These are phyloP conservation scores for Xerus rutilus DNA, from an alignment of 2,797 vertebrate species.

Conservation along the genomic window DNA sequence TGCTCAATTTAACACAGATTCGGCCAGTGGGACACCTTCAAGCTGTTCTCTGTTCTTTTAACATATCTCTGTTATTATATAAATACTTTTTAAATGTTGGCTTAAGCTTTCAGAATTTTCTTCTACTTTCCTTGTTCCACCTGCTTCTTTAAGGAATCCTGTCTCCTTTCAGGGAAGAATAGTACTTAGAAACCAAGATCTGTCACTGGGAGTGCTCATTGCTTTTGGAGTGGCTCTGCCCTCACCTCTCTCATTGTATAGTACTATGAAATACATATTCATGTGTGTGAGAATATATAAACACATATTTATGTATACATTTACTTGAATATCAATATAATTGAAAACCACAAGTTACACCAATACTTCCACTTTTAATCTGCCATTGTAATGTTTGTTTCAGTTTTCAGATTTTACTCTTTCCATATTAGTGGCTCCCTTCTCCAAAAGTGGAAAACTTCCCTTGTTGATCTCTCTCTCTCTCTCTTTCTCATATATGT, in stretches of 20 bases:
- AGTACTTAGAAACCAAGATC: background rate
- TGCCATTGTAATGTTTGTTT: background rate
- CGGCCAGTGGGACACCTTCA: background rate
- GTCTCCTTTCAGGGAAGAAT: background rate
- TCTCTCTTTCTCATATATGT: background rate
- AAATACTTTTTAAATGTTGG: background rate
- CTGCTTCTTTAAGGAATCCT: background rate
- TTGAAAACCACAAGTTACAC: background rate
- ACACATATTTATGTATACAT: background rate
- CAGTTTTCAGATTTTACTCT: background rate
- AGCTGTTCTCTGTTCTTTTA: background rate
- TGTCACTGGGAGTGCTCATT: background rate
- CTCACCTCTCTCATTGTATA: background rate
- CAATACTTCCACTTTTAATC: background rate
- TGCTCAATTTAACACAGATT: background rate
- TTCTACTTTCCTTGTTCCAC: background rate
- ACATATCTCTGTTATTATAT: background rate
- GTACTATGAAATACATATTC: background rate
- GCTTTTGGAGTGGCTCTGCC: background rate
- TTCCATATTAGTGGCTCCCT: background rate
- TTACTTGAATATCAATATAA: background rate
- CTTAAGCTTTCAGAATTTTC: background rate
- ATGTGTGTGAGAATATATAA: background rate
- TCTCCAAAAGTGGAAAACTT: background rate
- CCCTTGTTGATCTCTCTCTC: background rate